phyloP scores from a whole-genome alignment of 2,797 vertebrate genomes.

The Rhyacichthys aspro region DNA sequence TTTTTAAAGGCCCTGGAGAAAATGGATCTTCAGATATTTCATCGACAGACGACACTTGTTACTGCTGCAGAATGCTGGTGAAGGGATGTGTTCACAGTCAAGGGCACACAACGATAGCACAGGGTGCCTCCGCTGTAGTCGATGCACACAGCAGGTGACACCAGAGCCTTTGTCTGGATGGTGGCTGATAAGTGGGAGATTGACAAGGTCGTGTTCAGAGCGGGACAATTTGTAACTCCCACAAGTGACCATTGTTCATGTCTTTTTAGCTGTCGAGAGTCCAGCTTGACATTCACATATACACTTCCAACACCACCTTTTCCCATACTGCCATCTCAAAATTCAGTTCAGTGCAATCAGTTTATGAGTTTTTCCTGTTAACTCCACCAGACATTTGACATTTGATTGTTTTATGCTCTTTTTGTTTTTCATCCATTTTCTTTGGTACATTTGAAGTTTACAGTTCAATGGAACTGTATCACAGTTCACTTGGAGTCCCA shows the following conservation, averaged over 20 bases:
- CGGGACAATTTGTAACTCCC: constrained; percentile 40
- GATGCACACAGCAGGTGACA: constrained; percentile 60
- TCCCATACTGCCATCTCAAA: no score
- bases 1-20: constrained; percentile 1
- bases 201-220: constrained; percentile 57
- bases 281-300: constrained; percentile 12
- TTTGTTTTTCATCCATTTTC: no score
- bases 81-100: constrained; percentile 31
- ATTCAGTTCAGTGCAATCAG: no score
- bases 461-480: no score
- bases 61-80: background rate
- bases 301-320: no score
- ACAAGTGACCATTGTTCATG: constrained; percentile 40
- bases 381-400: no score
- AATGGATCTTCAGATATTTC: constrained; percentile 1
- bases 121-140: constrained; percentile 35
- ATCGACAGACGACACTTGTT: background rate
- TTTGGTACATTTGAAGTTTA: no score
- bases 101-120: constrained; percentile 26
- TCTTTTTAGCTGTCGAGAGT: constrained; percentile 35
- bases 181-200: constrained; percentile 50
- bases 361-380: no score
- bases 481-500: no score
- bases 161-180: constrained; percentile 61
- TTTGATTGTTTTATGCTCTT: no score